A percentile compares a stretch with the other conserved stretches of the same genome.
phyloP scores from a whole-genome alignment of 2,797 vertebrate species.

The Alcedo atthis region DNA sequence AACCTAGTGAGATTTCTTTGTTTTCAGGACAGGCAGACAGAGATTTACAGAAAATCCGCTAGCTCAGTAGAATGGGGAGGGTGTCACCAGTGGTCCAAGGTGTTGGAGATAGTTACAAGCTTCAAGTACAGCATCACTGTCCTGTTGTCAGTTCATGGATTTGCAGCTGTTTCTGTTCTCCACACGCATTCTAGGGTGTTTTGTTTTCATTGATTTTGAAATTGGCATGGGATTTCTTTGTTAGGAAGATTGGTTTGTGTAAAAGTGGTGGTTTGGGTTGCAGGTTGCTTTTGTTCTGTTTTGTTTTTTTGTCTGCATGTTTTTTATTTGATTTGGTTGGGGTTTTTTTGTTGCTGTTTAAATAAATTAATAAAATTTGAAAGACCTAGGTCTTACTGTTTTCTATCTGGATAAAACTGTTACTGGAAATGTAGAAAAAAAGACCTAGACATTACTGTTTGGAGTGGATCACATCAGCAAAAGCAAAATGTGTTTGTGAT shows the following conservation, averaged over 20 bases:
- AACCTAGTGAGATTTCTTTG: not conserved
- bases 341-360: not conserved
- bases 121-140: not conserved
- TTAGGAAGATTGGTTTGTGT: not conserved
- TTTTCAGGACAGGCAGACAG: not conserved
- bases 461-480: accelerated
- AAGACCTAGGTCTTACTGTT: not conserved
- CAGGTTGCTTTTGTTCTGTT: not conserved
- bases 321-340: not conserved
- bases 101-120: not conserved
- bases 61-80: not conserved
- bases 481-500: not conserved
- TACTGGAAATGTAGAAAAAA: not conserved
- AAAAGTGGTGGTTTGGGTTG: not conserved
- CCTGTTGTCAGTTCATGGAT: not conserved
- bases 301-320: not conserved
- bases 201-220: too few relatives aligned
- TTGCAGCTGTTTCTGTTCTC: not conserved
- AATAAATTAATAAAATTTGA: not conserved
- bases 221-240: not conserved
- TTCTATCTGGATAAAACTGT: not conserved
- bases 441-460: not conserved
- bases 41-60: not conserved
- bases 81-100: not conserved
- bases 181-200: accelerated